Conservation (phyloP, 2,113 vertebrate species). For the Penelope pileata region DNA sequence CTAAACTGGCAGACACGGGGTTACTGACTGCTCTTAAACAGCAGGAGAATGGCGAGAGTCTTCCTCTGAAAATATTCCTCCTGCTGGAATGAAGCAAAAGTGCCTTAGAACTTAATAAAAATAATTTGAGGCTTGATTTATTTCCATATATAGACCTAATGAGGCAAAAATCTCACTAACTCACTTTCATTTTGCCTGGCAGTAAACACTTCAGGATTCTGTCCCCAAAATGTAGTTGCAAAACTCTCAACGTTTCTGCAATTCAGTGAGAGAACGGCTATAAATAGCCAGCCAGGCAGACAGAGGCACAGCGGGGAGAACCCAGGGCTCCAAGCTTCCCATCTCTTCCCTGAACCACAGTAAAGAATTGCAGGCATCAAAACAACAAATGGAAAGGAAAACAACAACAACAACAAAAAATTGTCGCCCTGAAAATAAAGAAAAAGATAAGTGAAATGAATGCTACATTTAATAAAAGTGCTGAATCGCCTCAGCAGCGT, state of each 20-base stretch:
- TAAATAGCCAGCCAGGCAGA: slow-evolving; percentile 18
- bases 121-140: neutral
- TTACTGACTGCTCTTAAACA: neutral
- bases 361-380: slow-evolving; percentile 13
- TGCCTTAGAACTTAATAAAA: neutral
- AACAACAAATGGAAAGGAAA: neutral
- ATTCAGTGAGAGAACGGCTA: slow-evolving; percentile 24
- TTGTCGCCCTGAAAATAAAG: neutral
- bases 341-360: neutral
- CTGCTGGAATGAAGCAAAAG: neutral
- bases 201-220: slow-evolving; percentile 20
- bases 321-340: neutral
- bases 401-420: neutral
- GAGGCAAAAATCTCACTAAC: neutral
- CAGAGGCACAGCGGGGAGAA: slow-evolving; percentile 39
- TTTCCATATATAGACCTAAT: neutral
- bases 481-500: neutral
- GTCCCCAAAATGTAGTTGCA: slow-evolving; percentile 6
- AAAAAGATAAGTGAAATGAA: neutral
- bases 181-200: neutral
- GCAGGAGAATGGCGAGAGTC: neutral
- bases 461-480: neutral
- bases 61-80: neutral
- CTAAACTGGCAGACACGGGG: neutral
- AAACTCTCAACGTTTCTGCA: slow-evolving; percentile 34